Base-by-base conservation (phyloP, 2,797 vertebrate genomes). In the Iguana delicatissima region DNA sequence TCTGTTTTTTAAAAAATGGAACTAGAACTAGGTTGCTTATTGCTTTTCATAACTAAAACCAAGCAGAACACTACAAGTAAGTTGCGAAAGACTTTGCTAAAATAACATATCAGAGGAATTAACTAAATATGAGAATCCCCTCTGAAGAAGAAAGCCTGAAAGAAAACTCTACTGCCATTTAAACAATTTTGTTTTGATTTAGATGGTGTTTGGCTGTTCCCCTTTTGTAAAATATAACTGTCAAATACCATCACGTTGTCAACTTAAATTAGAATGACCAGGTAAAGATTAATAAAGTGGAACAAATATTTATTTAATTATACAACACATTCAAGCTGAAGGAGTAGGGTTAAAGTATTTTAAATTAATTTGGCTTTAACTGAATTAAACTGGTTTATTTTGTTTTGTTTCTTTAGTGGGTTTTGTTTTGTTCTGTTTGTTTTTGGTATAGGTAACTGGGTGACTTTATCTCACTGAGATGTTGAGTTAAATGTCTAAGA, bases 191-290 rank as follows among this genome's bases (percentile, higher is more conserved):
- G 73, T 62, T 14, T 80, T 86, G 59, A 91, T 91, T 76, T 88
- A 29, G 72, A n/a, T 77, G 42, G 18, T 32, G 59, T 57, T 79
- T 55, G 80, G 10, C 38, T 83, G 84, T 26, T 6, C 94, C 92
- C 89, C 91, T 86, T 84, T 93, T 90, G 89, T 90, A 91, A 91
- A 91, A 57, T 77, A 69, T 67, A 80, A n/a, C 79, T 84, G 4
- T 67, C 9, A 55, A 42, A 57, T 87, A 50, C 57, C 32, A 16
- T n/a, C 55, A 35, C 10, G 29, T 50, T 86, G 59, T 80, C n/a
- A 89, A 77, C n/a, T 42, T 32, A 81, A 14, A 86, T 87, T 64
- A 42, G 55, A 67, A 79, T 12, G 3, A 83, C 16, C 16, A 77
- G 67, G 32, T 38, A 77, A 46, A 35, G 72, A 32, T 52, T 29